A percentile compares a stretch with the other conserved stretches of the same genome.
Evolutionary conservation across 35 echinoderm and acorn worm genomes (phyloP).

Genomic region (Acanthaster planci): DNA sequence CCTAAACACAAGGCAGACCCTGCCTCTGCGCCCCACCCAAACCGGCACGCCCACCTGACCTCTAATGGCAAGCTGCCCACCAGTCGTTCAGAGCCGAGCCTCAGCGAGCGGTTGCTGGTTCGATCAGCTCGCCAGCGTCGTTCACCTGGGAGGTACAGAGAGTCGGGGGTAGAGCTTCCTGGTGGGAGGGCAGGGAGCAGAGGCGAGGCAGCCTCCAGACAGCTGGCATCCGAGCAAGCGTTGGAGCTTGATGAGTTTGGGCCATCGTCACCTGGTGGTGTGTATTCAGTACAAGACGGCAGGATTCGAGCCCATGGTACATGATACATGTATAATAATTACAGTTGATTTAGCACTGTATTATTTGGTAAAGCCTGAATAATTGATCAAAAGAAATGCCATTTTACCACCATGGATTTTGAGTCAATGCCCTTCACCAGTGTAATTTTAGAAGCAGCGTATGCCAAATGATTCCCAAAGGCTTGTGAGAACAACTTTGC

Average conservation of each 20-base stretch:
- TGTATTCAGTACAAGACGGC: neutral
- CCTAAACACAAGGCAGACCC: neutral
- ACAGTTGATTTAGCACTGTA: too few species aligned
- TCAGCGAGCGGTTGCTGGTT: conserved; percentile 26
- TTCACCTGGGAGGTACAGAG: neutral
- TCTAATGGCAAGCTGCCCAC: conserved; percentile 35
- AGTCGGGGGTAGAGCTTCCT: neutral
- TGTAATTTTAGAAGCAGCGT: too few species aligned
- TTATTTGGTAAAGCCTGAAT: too few species aligned
- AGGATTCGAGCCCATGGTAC: conserved; percentile 18
- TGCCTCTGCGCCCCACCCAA: neutral
- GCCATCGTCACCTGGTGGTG: neutral
- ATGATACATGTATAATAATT: neutral
- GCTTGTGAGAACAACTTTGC: too few species aligned
- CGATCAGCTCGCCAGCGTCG: neutral
- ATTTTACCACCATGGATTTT: too few species aligned
- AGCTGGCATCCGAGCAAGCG: conserved; percentile 36
- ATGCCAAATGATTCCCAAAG: too few species aligned
- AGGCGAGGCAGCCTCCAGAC: neutral
- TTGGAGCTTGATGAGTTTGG: conserved; percentile 28
- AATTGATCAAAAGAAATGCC: too few species aligned
- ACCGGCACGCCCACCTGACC: conserved; percentile 4
- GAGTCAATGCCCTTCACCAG: too few species aligned
- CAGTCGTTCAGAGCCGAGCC: neutral
- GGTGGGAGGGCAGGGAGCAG: neutral